Conservation (phyloP, 2,113 vertebrate genomes). For the Ptilonorhynchus violaceus region DNA sequence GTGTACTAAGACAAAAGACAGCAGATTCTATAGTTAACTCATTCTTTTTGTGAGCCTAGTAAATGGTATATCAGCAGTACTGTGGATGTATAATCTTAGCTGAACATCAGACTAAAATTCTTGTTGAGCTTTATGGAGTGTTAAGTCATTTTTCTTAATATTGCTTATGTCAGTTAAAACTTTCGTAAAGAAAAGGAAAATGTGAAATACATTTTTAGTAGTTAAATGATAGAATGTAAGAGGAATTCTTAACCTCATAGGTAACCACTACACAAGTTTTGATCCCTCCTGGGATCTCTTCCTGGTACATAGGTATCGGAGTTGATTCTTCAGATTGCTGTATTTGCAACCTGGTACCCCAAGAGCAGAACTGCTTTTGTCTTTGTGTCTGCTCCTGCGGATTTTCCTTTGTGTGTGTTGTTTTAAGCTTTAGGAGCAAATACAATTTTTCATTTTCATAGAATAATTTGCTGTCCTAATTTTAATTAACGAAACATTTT, state of each 20-base stretch:
- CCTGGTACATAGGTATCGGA: rapidly evolving
- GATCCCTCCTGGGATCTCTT: no score
- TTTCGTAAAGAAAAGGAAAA: background rate
- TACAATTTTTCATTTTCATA: background rate
- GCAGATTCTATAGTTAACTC: background rate
- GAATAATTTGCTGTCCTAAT: background rate
- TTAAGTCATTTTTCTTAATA: background rate
- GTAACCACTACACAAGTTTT: background rate
- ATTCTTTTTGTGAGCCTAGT: background rate
- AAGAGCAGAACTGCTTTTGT: background rate
- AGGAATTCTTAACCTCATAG: background rate
- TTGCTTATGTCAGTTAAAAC: background rate
- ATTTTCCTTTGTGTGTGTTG: background rate
- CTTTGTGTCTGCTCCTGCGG: background rate
- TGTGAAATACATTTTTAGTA: background rate
- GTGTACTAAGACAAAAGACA: background rate
- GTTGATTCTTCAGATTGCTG: background rate
- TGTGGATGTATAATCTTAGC: background rate
- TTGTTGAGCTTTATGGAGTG: background rate
- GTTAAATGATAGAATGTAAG: background rate
- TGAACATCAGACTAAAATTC: background rate
- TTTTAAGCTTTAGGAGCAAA: background rate
- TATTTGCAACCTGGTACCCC: background rate
- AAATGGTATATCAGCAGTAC: background rate
- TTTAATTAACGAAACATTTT: background rate